Conservation (phyloP, 2,113 vertebrate species). For the Sapayoa aenigma region DNA sequence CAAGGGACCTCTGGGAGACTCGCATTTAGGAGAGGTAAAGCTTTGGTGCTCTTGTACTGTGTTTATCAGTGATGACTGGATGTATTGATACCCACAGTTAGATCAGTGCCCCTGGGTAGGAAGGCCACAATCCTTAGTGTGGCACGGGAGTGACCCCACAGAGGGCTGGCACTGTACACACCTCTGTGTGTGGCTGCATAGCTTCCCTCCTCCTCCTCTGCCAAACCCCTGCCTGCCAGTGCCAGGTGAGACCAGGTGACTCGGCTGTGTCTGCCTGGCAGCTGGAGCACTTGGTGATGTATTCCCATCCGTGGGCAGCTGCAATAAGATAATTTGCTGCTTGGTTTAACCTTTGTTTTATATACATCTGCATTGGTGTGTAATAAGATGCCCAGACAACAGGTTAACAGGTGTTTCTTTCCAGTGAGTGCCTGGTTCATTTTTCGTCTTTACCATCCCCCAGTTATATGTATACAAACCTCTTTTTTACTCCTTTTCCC, state of each 20-base stretch:
- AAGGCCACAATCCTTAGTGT: not conserved
- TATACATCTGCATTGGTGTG: not conserved
- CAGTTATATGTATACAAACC: not conserved
- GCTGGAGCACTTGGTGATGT: not conserved
- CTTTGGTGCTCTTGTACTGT: not conserved
- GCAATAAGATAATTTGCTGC: not conserved
- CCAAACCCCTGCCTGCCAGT: not conserved
- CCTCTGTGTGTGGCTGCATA: not conserved
- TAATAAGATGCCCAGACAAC: not conserved
- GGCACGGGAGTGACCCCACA: not conserved
- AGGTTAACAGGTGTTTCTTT: not conserved
- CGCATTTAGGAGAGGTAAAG: constrained; percentile 91
- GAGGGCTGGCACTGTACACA: not conserved
- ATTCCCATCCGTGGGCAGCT: not conserved
- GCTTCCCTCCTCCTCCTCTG: not conserved
- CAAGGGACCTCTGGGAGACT: constrained; percentile 93
- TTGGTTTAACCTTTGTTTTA: not conserved
- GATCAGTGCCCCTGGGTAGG: not conserved
- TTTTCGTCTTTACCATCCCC: not conserved
- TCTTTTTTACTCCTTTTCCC: not conserved
- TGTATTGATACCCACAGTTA: not conserved
- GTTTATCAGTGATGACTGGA: not conserved
- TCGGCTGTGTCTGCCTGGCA: not conserved
- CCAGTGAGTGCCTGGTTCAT: not conserved
- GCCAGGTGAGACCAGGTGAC: not conserved